A percentile compares a stretch with the other conserved stretches of the same genome.
phyloP scores from a whole-genome alignment of 2,797 vertebrate genomes.

The Chelidonichthys spinosus region DNA sequence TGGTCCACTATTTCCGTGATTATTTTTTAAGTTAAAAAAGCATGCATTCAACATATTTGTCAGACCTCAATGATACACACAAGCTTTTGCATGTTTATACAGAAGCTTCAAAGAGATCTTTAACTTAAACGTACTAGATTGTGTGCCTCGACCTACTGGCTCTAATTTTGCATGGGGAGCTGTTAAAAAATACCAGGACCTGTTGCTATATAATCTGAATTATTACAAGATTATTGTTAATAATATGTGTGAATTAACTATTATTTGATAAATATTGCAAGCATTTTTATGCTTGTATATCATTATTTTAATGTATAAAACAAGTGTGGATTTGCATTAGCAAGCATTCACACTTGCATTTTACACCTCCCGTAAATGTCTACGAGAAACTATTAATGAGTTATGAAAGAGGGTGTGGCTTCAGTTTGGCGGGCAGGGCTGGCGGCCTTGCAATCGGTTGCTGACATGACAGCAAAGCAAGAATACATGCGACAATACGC shows the following conservation, averaged over 20 bases:
- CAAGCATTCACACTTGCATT: too few species aligned
- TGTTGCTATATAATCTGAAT: too few species aligned
- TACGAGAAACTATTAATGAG: not conserved
- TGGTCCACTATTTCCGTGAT: too few species aligned
- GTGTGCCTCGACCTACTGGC: not conserved
- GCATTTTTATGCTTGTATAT: too few species aligned
- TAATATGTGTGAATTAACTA: not conserved
- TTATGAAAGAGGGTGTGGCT: too few species aligned
- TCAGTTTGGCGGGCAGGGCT: too few species aligned
- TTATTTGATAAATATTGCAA: too few species aligned
- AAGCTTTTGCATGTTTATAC: not conserved
- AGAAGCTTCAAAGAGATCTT: not conserved
- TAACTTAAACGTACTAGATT: not conserved
- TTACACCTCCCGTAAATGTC: not conserved
- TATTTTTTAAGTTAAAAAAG: too few species aligned
- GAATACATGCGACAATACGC: not conserved
- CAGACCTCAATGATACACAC: not conserved
- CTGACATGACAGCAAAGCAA: constrained; percentile 9
- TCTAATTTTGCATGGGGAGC: not conserved
- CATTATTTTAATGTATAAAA: too few species aligned
- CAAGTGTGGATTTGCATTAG: too few species aligned
- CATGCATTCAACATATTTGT: not conserved
- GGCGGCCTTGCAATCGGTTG: not conserved
- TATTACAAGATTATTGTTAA: not conserved
- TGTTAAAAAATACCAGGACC: too few species aligned